Evolutionary conservation across 2,888 invertebrate species (phyloP), one percentile per base, ranked within the genome.

Genomic region (Aelia acuminata): DNA sequence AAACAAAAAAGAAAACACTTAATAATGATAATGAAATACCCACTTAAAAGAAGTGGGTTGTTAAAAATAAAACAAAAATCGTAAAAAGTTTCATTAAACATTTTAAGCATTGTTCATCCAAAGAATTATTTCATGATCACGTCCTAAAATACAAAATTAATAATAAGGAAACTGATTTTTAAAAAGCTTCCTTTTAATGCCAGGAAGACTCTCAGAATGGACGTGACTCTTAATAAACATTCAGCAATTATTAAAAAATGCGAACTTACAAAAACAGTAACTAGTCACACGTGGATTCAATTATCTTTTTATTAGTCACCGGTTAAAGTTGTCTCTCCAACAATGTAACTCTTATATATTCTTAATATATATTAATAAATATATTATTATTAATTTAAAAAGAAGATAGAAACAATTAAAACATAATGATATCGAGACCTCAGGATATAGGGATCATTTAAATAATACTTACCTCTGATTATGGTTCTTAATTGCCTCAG

Each of bases 181-280:
- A 53, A 53, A 13, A 57, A 13, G 57, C 57, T 57, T 57, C 26
- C 57, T 57, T 57, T 13, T 26, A 57, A 57, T 57, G 15, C 57
- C 26, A 26, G n/a, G 53, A 53, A 26, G 57, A 57, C 13, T 57
- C 15, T 15, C 13, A 26, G n/a, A n/a, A 26, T 26, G 26, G 26
- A 26, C 57, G 57, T 57, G 57, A 57, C 57, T 15, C 10, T 26
- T 57, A 26, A 57, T 57, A 57, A 57, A 4, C 15, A 26, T 57
- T 3, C 4, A n/a, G 26, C 53, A 11, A 57, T 57, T 57, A n/a
- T 57, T 10, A 57, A 26, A 10, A 26, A 57, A 8, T 57, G 26
- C 26, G 57, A 57, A n/a, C 57, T 57, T 57, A 57, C 57, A 57
- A 57, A 57, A 57, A 57, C 57, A 57, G 57, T 31, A 57, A n/a